Evolutionary conservation across 2,888 invertebrate species (phyloP).

Genomic region (Erynnis tages): DNA sequence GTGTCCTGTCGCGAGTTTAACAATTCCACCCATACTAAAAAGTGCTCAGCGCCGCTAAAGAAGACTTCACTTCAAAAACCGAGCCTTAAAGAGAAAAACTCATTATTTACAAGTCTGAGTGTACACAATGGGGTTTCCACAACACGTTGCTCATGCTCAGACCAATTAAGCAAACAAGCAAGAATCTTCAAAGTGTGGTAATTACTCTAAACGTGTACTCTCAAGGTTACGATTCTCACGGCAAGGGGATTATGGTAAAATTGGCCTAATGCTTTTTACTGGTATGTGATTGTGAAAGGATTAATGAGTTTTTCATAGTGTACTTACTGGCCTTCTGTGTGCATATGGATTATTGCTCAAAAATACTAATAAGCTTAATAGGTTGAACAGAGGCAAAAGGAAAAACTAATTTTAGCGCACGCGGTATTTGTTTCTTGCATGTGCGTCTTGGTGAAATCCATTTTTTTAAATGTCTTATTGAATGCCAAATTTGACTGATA

Average conservation of each 20-base stretch:
- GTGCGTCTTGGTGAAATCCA: no score
- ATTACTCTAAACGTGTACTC: slow-evolving; percentile 6
- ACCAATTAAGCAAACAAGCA: not conserved
- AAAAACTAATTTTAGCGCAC: not conserved
- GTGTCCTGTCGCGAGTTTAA: no score
- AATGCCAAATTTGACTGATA: no score
- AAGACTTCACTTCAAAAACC: no score
- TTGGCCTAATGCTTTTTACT: slow-evolving; percentile 3
- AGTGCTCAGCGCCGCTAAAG: no score
- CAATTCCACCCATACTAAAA: no score
- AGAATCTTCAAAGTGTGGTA: slow-evolving; percentile 3
- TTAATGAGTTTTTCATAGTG: not conserved
- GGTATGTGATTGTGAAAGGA: not conserved
- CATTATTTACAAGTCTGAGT: not conserved
- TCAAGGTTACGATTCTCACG: slow-evolving; percentile 1
- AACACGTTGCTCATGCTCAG: not conserved
- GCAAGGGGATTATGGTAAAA: slow-evolving; percentile 9
- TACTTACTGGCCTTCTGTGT: not conserved
- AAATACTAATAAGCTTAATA: not conserved
- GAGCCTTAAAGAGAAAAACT: no score
- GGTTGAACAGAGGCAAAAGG: not conserved
- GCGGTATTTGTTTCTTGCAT: no score
- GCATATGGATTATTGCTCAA: not conserved
- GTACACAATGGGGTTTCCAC: not conserved
- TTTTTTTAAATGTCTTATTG: no score